These are phyloP conservation scores for Mycalesis mineus DNA, from an alignment of 2,888 invertebrate species.

Conservation along the genomic window DNA sequence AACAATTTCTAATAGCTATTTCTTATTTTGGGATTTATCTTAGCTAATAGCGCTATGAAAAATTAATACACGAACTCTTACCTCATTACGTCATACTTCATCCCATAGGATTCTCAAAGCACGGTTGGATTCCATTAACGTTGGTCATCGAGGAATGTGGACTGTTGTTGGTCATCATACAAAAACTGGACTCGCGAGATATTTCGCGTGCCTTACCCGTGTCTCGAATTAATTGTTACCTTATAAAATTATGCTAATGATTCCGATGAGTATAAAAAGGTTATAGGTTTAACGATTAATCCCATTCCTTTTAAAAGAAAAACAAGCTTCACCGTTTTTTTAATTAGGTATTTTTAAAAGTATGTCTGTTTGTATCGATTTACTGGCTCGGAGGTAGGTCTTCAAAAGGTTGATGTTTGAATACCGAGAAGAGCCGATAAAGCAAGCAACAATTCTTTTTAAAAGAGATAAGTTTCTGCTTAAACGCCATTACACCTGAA, in stretches of 20 bases:
- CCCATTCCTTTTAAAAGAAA: neutral
- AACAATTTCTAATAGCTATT: too few species aligned
- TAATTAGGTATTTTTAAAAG: neutral
- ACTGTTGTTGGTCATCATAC: conserved; percentile 12
- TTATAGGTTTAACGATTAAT: neutral
- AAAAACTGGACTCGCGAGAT: conserved; percentile 19
- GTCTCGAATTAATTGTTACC: conserved; percentile 7
- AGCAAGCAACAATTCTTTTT: too few species aligned
- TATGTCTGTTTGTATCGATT: neutral
- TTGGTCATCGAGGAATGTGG: conserved; percentile 18
- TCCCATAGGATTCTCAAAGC: neutral
- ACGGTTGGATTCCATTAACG: neutral
- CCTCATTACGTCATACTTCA: neutral
- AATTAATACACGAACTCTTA: neutral
- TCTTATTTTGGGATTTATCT: too few species aligned
- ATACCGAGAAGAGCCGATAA: too few species aligned
- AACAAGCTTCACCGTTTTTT: neutral
- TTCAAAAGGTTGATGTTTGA: too few species aligned
- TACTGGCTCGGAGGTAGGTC: too few species aligned
- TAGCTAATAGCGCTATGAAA: neutral
- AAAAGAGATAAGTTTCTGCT: too few species aligned
- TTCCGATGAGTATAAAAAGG: neutral
- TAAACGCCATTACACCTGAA: too few species aligned
- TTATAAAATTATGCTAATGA: conserved; percentile 4
- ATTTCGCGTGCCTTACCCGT: conserved; percentile 2